Evolutionary conservation across 2,888 invertebrate genomes (phyloP).

Genomic region (Luperina nickerlii): DNA sequence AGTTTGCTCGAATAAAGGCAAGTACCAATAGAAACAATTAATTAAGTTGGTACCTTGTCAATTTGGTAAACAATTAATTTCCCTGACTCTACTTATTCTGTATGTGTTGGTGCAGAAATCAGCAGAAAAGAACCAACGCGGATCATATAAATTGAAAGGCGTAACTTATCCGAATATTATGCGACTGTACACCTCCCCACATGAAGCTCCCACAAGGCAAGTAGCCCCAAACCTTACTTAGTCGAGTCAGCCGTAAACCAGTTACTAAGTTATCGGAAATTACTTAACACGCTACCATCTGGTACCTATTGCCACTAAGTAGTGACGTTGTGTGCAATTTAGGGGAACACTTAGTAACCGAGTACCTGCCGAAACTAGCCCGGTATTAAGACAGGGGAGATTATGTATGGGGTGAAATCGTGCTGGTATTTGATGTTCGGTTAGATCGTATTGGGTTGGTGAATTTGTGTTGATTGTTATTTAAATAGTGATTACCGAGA

Average conservation of each 20-base stretch:
- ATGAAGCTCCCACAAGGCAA: conserved; percentile 5
- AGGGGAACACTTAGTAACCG: conserved; percentile 49
- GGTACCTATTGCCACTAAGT: conserved; percentile 48
- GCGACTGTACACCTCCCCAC: neutral
- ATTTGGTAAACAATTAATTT: too few relatives aligned
- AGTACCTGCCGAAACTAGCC: conserved; percentile 44
- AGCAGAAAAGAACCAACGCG: too few relatives aligned
- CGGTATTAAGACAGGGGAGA: conserved; percentile 13
- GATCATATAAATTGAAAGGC: neutral
- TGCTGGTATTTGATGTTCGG: neutral
- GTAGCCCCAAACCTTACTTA: conserved; percentile 28
- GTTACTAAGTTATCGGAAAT: conserved; percentile 63
- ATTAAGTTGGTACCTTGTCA: too few relatives aligned
- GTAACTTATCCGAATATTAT: neutral
- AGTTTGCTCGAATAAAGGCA: too few relatives aligned
- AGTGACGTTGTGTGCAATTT: conserved; percentile 59
- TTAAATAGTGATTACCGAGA: neutral
- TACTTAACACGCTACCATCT: conserved; percentile 62
- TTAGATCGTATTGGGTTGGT: neutral
- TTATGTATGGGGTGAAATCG: neutral
- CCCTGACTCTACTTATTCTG: too few relatives aligned
- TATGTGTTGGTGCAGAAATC: too few relatives aligned
- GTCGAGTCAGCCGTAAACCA: conserved; percentile 36
- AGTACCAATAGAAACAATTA: too few relatives aligned
- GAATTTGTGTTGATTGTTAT: neutral